Evolutionary conservation across 30 jellyfish, hydroid and myxozoan species (phyloP).

Genomic region (Chrysaora quinquecirrha): DNA sequence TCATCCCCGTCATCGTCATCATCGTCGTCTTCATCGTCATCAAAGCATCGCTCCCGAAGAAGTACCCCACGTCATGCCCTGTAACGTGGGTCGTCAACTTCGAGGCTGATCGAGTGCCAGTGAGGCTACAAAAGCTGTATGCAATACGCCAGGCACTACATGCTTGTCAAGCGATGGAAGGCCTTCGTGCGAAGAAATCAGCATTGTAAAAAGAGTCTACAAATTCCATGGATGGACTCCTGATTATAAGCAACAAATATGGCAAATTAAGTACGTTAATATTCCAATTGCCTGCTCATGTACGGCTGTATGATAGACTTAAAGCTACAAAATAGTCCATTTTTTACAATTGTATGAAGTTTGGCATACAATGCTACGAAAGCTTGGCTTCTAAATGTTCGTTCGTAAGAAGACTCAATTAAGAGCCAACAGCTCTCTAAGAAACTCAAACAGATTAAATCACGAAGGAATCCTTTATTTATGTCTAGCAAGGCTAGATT

Average conservation of each 20-base stretch:
- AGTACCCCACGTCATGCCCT: constrained; percentile 49
- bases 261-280: background rate
- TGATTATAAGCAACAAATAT: background rate
- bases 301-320: background rate
- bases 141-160: constrained; percentile 65
- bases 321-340: too few relatives aligned
- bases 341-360: too few relatives aligned
- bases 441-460: too few relatives aligned
- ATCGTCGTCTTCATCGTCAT: background rate
- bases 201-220: background rate
- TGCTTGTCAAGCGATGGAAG: constrained; percentile 40
- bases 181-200: constrained; percentile 50
- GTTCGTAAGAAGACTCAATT: too few relatives aligned
- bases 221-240: constrained; percentile 33
- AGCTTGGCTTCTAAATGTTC: too few relatives aligned
- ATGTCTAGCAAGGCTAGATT: too few relatives aligned
- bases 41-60: constrained; percentile 4
- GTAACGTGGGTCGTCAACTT: constrained; percentile 39
- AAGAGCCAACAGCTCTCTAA: too few relatives aligned
- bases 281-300: constrained; percentile 12
- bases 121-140: constrained; percentile 22
- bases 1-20: constrained; percentile 1
- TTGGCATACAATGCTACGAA: too few relatives aligned
- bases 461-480: too few relatives aligned
- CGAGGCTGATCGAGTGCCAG: constrained; percentile 50